Percentiles rank a stretch among this genome's conserved stretches.
phyloP scores from a whole-genome alignment of 2,888 invertebrate genomes.

The Pristionchus mayeri region DNA sequence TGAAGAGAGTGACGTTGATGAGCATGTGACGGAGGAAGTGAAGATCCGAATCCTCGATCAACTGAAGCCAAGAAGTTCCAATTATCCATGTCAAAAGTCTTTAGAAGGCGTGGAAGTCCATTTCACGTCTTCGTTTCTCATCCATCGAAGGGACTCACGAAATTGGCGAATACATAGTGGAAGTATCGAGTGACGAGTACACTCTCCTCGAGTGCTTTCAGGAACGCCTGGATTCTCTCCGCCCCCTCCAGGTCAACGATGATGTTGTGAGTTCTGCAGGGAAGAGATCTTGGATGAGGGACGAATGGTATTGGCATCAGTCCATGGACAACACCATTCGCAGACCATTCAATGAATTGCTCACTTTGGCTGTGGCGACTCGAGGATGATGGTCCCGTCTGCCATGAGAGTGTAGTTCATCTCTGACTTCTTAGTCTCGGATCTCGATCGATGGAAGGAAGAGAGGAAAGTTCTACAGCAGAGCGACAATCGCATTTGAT shows the following conservation, averaged over 20 bases:
- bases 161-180: slow-evolving; percentile 68
- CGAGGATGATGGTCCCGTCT: slow-evolving; percentile 36
- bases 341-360: too few relatives aligned
- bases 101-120: too few relatives aligned
- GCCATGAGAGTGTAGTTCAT: slow-evolving; percentile 22
- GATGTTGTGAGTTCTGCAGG: slow-evolving; percentile 60
- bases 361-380: slow-evolving; percentile 9
- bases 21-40: slow-evolving; percentile 62
- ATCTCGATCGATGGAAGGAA: slow-evolving; percentile 46
- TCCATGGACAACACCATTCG: too few relatives aligned
- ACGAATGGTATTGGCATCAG: slow-evolving; percentile 18
- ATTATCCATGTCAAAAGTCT: neutral
- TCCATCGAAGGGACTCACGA: slow-evolving; percentile 53
- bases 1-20: slow-evolving; percentile 66
- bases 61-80: slow-evolving; percentile 49
- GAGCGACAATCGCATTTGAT: neutral
- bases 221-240: slow-evolving; percentile 59
- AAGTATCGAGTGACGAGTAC: slow-evolving; percentile 64
- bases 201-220: slow-evolving; percentile 64
- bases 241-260: slow-evolving; percentile 66
- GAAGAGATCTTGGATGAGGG: too few relatives aligned
- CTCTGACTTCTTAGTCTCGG: neutral
- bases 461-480: slow-evolving; percentile 29
- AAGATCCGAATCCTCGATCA: slow-evolving; percentile 63
- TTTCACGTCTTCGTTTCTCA: neutral